A percentile compares a stretch with the other conserved stretches of the same genome.
These are phyloP conservation scores for Dendrocincla tyrannina DNA, from an alignment of 2,797 vertebrate species.

Conservation along the genomic window DNA sequence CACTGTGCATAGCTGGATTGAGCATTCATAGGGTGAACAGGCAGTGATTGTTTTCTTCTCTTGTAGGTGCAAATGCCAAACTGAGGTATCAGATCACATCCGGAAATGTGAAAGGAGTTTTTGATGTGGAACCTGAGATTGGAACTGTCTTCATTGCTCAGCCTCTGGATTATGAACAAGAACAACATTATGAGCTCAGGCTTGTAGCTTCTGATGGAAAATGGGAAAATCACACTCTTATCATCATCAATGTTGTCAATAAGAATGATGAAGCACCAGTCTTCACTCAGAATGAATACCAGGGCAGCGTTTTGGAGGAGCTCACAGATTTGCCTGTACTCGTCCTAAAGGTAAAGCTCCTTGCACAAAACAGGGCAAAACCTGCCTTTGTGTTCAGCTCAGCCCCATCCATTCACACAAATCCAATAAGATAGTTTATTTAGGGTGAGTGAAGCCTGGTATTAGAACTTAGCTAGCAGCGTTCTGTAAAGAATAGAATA, in stretches of 20 bases:
- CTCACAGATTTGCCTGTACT: constrained; percentile 80
- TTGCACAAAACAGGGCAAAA: neutral
- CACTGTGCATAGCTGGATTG: neutral
- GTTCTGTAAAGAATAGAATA: neutral
- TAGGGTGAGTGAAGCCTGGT: neutral
- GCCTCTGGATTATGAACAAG: constrained; percentile 86
- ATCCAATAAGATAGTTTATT: neutral
- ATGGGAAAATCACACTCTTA: constrained; percentile 88
- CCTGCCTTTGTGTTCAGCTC: neutral
- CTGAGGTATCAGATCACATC: constrained; percentile 89
- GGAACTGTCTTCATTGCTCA: constrained; percentile 86
- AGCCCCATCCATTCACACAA: neutral
- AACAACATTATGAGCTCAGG: constrained; percentile 80
- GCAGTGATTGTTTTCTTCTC: neutral
- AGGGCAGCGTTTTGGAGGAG: constrained; percentile 82
- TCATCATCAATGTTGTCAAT: constrained; percentile 83
- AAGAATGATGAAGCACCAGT: constrained; percentile 88
- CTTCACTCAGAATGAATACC: constrained; percentile 85
- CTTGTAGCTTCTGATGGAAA: constrained; percentile 90
- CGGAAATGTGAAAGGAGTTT: constrained; percentile 84
- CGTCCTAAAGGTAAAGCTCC: constrained; percentile 81
- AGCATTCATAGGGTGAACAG: neutral
- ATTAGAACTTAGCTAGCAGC: neutral
- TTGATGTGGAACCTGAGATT: constrained; percentile 87
- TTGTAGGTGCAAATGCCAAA: constrained; percentile 85